A percentile compares a stretch with the other conserved stretches of the same genome.
These are phyloP conservation scores for Rapana venosa DNA, from an alignment of 2,888 invertebrate species.

Conservation along the genomic window DNA sequence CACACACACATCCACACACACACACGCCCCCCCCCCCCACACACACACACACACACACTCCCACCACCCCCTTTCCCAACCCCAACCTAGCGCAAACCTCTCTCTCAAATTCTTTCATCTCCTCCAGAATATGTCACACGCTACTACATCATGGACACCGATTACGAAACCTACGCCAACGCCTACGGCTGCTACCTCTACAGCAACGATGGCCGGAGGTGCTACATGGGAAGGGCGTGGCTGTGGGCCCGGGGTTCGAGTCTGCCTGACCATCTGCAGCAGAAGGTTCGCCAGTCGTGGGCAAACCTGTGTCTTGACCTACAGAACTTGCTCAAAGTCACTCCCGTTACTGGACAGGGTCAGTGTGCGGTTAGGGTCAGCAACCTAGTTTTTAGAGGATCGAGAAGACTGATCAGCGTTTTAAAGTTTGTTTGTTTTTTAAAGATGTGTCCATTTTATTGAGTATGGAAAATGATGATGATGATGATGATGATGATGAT, in stretches of 20 bases:
- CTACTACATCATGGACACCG: conserved; percentile 30
- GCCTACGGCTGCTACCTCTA: conserved; percentile 27
- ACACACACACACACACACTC: neutral
- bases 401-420: neutral
- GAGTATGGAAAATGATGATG: neutral
- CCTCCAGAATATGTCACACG: neutral
- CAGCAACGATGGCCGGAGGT: neutral
- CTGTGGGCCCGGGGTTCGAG: conserved; percentile 24
- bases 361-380: neutral
- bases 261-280: neutral
- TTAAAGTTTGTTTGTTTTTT: neutral
- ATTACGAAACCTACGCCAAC: conserved; percentile 35
- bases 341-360: neutral
- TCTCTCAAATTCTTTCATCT: neutral
- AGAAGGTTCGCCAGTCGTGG: neutral
- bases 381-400: neutral
- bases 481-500: neutral
- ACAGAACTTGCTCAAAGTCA: neutral
- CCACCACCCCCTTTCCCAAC: neutral
- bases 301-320: conserved; percentile 18
- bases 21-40: neutral
- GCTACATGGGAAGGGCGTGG: conserved; percentile 20
- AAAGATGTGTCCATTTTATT: neutral
- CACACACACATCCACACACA: no score
- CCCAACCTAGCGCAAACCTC: neutral